A percentile compares a stretch with the other conserved stretches of the same genome.
Conservation (phyloP, 2,113 vertebrate species). For the Misgurnus anguillicaudatus region DNA sequence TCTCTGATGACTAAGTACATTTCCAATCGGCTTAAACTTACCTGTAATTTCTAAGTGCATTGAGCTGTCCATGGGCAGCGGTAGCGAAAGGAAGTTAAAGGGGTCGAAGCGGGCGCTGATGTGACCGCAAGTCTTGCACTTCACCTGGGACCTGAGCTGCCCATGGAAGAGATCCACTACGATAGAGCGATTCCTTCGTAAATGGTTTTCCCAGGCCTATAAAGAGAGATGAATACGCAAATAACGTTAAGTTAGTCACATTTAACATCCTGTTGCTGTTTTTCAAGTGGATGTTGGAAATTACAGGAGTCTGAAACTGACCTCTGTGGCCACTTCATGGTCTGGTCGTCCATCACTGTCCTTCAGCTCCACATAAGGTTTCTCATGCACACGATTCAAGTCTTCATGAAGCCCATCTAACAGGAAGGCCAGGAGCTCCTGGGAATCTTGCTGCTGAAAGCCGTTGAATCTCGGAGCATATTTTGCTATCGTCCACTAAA, state of each 20-base stretch:
- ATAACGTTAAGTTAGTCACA: neutral
- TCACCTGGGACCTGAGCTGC: constrained; percentile 97
- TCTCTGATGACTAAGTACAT: neutral
- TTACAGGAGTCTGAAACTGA: constrained; percentile 58
- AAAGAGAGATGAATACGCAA: neutral
- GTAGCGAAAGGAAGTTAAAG: constrained; percentile 97
- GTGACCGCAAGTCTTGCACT: constrained; percentile 97
- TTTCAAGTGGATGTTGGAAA: neutral
- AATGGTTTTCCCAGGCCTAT: constrained; percentile 97
- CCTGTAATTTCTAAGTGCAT: constrained; percentile 99
- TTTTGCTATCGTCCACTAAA: constrained; percentile 98
- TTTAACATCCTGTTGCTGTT: constrained; percentile 1
- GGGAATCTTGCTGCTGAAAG: constrained; percentile 98
- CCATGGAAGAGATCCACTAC: constrained; percentile 98
- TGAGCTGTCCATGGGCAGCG: constrained; percentile 98
- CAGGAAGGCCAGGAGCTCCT: constrained; percentile 96
- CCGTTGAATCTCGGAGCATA: constrained; percentile 97
- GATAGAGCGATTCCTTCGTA: constrained; percentile 95
- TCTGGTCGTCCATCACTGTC: constrained; percentile 95
- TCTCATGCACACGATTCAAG: constrained; percentile 95
- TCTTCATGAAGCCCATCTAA: constrained; percentile 98
- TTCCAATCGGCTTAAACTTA: constrained; percentile 58
- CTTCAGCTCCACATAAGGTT: constrained; percentile 96
- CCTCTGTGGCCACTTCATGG: constrained; percentile 97
- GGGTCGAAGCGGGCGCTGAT: constrained; percentile 98